Conservation (phyloP, 2,113 vertebrate genomes). For the Muntiacus muntjak region DNA sequence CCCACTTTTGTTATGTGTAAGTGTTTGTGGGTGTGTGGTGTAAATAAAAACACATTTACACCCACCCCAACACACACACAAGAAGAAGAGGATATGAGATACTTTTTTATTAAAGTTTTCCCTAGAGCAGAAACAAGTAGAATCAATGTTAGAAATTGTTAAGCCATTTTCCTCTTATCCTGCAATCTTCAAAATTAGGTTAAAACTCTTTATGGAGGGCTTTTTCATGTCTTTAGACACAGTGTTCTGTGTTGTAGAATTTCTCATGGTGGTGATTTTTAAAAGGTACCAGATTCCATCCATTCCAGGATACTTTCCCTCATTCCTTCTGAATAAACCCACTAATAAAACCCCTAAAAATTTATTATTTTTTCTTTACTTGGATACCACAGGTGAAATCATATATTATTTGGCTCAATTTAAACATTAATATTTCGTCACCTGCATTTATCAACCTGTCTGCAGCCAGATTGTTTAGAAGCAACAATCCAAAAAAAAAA, state of each 20-base stretch:
- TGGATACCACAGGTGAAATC: conserved; percentile 38
- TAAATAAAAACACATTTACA: not conserved
- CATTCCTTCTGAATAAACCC: conserved; percentile 36
- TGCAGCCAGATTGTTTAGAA: conserved; percentile 63
- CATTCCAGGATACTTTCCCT: conserved; percentile 18
- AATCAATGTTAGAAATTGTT: conserved; percentile 7
- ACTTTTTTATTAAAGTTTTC: not conserved
- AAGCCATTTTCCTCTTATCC: conserved; percentile 29
- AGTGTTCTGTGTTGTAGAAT: not conserved
- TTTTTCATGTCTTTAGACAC: not conserved
- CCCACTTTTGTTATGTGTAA: not conserved
- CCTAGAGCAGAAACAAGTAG: not conserved
- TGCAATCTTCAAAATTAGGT: conserved; percentile 33
- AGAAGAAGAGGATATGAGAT: not conserved
- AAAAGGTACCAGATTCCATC: not conserved
- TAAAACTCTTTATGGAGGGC: not conserved
- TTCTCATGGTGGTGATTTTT: not conserved
- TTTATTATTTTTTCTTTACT: conserved; percentile 50
- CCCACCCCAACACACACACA: not conserved
- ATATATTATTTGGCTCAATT: conserved; percentile 38
- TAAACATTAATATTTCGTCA: conserved; percentile 53
- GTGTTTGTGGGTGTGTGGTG: not conserved
- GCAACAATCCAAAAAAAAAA: conserved; percentile 40
- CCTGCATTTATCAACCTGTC: conserved; percentile 67
- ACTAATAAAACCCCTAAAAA: not conserved